Percentiles rank a stretch among this genome's conserved stretches.
Conservation (phyloP, 2,888 invertebrate species). For the Camponotus fellah region DNA sequence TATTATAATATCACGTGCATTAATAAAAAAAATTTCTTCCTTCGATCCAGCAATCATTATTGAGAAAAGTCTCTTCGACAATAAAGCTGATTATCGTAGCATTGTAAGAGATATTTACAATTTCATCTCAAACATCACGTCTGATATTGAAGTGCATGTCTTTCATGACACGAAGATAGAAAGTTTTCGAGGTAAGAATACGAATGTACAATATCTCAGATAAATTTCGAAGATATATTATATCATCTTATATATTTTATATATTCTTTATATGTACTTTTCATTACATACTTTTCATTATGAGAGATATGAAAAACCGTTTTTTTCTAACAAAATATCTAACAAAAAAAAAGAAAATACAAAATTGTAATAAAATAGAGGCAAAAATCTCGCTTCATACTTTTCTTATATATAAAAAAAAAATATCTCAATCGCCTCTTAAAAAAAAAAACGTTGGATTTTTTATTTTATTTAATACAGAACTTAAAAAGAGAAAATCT, state of each 20-base stretch:
- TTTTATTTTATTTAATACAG: background rate
- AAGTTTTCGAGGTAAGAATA: constrained; percentile 89
- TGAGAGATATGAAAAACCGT: background rate
- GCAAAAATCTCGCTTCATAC: background rate
- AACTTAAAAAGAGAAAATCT: background rate
- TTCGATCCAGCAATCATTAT: constrained; percentile 89
- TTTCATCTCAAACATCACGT: constrained; percentile 89
- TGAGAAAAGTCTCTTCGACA: constrained; percentile 90
- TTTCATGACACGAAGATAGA: constrained; percentile 90
- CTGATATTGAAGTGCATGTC: constrained; percentile 90
- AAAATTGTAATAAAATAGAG: background rate
- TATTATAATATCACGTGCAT: background rate
- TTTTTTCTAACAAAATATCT: no score
- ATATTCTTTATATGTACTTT: background rate
- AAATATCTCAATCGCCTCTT: background rate
- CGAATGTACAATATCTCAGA: background rate
- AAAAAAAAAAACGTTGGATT: background rate
- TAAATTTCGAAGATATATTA: background rate
- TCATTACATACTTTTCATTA: background rate
- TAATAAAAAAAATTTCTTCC: background rate
- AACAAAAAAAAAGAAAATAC: background rate
- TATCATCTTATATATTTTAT: background rate
- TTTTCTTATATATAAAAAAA: background rate
- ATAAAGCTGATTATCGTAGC: constrained; percentile 87
- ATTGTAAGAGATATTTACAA: constrained; percentile 88